phyloP scores from a whole-genome alignment of 2,888 invertebrate species.

The Esperia sulphurella region DNA sequence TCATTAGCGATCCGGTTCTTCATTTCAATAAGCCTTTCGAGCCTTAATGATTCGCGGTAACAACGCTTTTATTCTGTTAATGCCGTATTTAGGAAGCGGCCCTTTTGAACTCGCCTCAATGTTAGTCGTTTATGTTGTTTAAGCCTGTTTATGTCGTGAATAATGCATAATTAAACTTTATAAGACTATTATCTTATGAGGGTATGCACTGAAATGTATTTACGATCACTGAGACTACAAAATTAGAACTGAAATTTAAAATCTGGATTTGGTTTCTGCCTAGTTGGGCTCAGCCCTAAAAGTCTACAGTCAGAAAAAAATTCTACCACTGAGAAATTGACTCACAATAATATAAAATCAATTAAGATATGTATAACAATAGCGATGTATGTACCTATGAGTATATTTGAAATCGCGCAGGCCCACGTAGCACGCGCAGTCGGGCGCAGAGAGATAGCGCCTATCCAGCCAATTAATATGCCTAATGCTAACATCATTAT shows the following conservation, averaged over 20 bases:
- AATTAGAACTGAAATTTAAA: too few relatives aligned
- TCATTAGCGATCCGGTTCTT: slow-evolving; percentile 75
- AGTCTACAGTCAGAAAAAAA: too few relatives aligned
- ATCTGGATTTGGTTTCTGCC: too few relatives aligned
- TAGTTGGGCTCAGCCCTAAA: too few relatives aligned
- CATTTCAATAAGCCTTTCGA: slow-evolving; percentile 68
- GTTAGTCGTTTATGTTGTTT: slow-evolving; percentile 45
- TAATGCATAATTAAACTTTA: slow-evolving; percentile 51
- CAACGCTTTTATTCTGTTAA: slow-evolving; percentile 69
- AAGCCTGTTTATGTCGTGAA: slow-evolving; percentile 47
- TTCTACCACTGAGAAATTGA: too few relatives aligned
- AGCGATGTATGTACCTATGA: too few relatives aligned
- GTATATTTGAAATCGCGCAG: slow-evolving; percentile 15
- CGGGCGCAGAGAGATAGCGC: slow-evolving; percentile 60
- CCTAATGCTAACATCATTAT: slow-evolving; percentile 80
- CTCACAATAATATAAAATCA: too few relatives aligned
- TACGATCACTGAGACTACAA: neutral
- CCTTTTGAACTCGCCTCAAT: slow-evolving; percentile 56
- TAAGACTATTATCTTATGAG: slow-evolving; percentile 34
- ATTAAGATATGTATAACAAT: too few relatives aligned
- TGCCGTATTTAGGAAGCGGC: slow-evolving; percentile 71
- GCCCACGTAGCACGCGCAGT: slow-evolving; percentile 51
- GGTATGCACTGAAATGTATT: slow-evolving; percentile 30
- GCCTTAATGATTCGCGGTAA: slow-evolving; percentile 70
- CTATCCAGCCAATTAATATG: slow-evolving; percentile 76